Base-by-base conservation (phyloP, 1,140 invertebrate species). In the Bacillus rossius region DNA sequence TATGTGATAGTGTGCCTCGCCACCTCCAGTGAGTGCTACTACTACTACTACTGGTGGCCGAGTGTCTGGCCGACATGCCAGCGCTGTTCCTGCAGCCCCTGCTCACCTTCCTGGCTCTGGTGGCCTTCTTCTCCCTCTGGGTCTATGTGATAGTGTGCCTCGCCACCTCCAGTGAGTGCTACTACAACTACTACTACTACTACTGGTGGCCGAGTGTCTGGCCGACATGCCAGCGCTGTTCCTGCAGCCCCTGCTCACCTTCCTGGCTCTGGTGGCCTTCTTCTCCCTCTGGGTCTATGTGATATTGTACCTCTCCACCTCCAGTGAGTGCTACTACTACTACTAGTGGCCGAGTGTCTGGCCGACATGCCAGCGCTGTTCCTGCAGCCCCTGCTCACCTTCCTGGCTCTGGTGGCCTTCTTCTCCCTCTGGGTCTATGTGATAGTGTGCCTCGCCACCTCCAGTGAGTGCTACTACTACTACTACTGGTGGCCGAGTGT, bases 81-180 rank as follows among this genome's bases (percentile, higher is more conserved):
- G 84, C 82, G n/a, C 73, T 98, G 22, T 86, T 96, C 66, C 75
- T 94, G 19, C 93, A 95, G 68, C 94, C 94, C 1, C 69, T 96
- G 1, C 75, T 93, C 57, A 96, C 94, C 0, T 94, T 94, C 69
- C 60, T 89, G 43, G 80, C 87, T 47, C 76, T 96, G 0, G 72
- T 88, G 23, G 59, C 84, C 40, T 96, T 96, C 71, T 88, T 94
- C 61, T 73, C 84, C 40, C 92, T 91, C 77, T 96, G 92, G 92
- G 77, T 93, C 1, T 78, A 81, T 26, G 84, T 96, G 37, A 82
- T 96, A 61, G 74, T 85, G 22, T 84, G 77, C 65, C 72, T 89
- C 4, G 81, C 82, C n/a, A 87, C 86, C 62, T 79, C 85, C 37
- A 79, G 87, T 89, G 77, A 82, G 83, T 78, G 41, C n/a, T n/a